Conservation (phyloP, 2,888 invertebrate genomes). For the Hypena proboscidalis region DNA sequence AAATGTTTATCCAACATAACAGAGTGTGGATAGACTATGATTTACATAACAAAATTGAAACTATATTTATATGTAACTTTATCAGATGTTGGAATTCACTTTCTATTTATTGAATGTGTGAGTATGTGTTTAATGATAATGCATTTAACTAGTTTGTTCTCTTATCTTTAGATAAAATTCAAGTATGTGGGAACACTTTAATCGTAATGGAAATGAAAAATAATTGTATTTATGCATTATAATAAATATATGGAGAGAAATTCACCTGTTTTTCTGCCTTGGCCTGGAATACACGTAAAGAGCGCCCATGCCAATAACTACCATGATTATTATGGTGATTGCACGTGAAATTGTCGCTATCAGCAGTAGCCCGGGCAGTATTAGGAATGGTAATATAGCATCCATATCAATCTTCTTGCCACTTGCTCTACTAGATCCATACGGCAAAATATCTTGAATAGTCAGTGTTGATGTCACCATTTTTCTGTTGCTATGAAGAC, state of each 20-base stretch:
- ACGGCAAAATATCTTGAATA: conserved; percentile 66
- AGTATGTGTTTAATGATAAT: conserved; percentile 1
- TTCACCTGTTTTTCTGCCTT: conserved; percentile 75
- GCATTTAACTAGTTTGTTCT: no score
- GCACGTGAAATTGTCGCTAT: conserved; percentile 67
- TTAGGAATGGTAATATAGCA: conserved; percentile 69
- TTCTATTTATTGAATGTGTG: neutral
- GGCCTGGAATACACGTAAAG: conserved; percentile 75
- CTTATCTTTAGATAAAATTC: no score
- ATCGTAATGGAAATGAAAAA: no score
- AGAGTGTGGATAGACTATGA: no score
- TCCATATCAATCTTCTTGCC: conserved; percentile 70
- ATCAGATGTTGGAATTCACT: neutral
- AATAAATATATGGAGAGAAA: conserved; percentile 7
- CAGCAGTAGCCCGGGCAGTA: conserved; percentile 68
- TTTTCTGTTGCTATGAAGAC: conserved; percentile 9
- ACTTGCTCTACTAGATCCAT: conserved; percentile 52
- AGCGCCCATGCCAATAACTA: conserved; percentile 73
- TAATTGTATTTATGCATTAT: conserved; percentile 21
- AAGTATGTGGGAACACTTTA: no score
- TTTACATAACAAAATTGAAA: no score
- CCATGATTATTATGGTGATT: conserved; percentile 69
- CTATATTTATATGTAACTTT: neutral
- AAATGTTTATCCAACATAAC: no score
- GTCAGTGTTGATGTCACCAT: conserved; percentile 60